Evolutionary conservation across 92 coral and sea anemone genomes (phyloP), one percentile per base, ranked within the genome.

Genomic region (Montipora capitata): DNA sequence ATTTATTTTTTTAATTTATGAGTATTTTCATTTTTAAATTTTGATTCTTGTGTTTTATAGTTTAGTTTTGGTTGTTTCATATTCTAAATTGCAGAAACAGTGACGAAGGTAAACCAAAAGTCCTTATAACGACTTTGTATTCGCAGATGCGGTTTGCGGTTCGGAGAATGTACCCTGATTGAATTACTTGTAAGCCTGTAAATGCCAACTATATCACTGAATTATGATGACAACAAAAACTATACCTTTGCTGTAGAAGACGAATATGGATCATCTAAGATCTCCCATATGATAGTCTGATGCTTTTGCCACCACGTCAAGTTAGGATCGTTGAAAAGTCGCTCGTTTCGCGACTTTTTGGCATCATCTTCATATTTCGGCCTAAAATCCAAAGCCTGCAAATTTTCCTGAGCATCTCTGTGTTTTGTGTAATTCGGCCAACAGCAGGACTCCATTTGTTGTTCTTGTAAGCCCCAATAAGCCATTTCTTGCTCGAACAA

Each of bases 401-500:
- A 79, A 59, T 96, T 98, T 68, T 88, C 99, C 76, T 98, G 98
- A 0, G 99, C 99, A 41, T 98, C 99, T 72, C 99, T 83, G 88
- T 98, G 99, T 45, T 98, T 96, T 10, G 99, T 98, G 27, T 98
- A 98, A 68, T 94, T 96, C 6, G 95, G 75, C 99, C 99, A 98
- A 58, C 99, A 98, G 51, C 99, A 98, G 8, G 99, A 94, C 58
- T 98, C 99, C 99, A 98, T 98, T 49, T 98, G 99, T 72, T 96
- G 96, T 56, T 98, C 99, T 27, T 96, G 98, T 6, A 98, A 96
- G 35, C 99, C 99, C 99, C 99, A 98, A 57, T 96, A 98, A 17
- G 94, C 97, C 16, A 98, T 94, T 49, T 98, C 99, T 59, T 94
- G 99, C 80, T 98, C 99, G 38, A 98, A 98, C 27, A 98, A 71